Conservation (phyloP, 1,140 invertebrate species). For the Araneus ventricosus region DNA sequence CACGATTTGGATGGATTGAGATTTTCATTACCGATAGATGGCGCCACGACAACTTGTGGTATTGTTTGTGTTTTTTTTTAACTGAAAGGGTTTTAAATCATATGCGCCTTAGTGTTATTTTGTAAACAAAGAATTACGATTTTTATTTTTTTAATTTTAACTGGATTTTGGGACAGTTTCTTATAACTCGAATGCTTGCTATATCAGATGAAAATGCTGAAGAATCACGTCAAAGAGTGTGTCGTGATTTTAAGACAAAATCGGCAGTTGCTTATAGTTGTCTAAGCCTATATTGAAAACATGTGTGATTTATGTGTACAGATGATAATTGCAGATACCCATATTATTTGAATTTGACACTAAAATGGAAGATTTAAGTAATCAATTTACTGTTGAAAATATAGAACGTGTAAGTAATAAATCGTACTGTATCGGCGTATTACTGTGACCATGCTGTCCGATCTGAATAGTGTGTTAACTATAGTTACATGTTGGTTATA, state of each 20-base stretch:
- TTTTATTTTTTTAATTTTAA: background rate
- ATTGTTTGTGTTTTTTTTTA: background rate
- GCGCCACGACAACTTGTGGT: constrained; percentile 8
- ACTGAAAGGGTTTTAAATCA: too few species aligned
- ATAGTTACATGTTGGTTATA: too few species aligned
- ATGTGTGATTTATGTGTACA: background rate
- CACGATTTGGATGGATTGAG: background rate
- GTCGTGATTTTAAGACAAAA: background rate
- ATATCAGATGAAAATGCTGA: too few species aligned
- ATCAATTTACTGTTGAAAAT: constrained; percentile 64
- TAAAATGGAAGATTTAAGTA: constrained; percentile 51
- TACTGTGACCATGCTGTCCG: background rate
- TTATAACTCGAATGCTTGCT: too few species aligned
- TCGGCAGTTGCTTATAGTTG: background rate
- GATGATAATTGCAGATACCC: background rate
- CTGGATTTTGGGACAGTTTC: too few species aligned
- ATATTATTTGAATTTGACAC: background rate
- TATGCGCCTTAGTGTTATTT: background rate
- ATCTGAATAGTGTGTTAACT: too few species aligned
- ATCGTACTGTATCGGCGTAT: background rate
- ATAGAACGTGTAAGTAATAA: constrained; percentile 61
- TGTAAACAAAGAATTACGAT: background rate
- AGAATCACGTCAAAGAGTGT: background rate
- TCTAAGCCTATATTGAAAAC: constrained; percentile 18
- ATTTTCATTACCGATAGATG: constrained; percentile 19